Evolutionary conservation across 2,113 vertebrate genomes (phyloP).

Genomic region (Tympanuchus pallidicinctus): DNA sequence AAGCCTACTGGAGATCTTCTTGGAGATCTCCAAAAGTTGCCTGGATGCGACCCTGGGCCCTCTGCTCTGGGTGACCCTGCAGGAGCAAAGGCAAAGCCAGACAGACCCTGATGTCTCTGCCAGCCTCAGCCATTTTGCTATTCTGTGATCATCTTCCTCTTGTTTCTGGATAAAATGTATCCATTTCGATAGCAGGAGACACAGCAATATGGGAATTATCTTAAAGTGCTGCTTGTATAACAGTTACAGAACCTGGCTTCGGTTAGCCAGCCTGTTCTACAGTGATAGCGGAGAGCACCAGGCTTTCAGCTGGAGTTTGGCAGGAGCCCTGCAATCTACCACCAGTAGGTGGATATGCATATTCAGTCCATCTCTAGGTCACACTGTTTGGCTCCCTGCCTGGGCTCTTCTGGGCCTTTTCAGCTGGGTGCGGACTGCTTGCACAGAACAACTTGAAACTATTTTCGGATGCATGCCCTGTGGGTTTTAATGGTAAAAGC

Average conservation of each 20-base stretch:
- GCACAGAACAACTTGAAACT: background rate
- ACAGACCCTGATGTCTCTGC: background rate
- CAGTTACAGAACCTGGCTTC: background rate
- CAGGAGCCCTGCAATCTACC: background rate
- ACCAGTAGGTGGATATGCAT: rapidly evolving
- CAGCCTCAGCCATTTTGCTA: background rate
- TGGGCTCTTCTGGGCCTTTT: background rate
- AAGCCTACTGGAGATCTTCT: background rate
- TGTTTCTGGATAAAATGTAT: background rate
- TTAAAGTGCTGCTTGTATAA: background rate
- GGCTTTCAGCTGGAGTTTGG: background rate
- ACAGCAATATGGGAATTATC: background rate
- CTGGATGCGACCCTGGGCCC: background rate
- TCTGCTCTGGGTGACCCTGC: background rate
- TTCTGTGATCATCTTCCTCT: background rate
- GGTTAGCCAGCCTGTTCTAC: background rate
- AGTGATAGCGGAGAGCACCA: background rate
- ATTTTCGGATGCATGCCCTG: background rate
- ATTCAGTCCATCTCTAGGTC: background rate
- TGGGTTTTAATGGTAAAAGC: background rate
- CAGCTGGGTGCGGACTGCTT: background rate
- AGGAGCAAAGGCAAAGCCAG: background rate
- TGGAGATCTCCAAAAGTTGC: background rate
- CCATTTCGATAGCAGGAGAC: background rate
- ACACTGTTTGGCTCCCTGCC: background rate